Conservation (phyloP, 2,113 vertebrate genomes). For the Parotia lawesii region DNA sequence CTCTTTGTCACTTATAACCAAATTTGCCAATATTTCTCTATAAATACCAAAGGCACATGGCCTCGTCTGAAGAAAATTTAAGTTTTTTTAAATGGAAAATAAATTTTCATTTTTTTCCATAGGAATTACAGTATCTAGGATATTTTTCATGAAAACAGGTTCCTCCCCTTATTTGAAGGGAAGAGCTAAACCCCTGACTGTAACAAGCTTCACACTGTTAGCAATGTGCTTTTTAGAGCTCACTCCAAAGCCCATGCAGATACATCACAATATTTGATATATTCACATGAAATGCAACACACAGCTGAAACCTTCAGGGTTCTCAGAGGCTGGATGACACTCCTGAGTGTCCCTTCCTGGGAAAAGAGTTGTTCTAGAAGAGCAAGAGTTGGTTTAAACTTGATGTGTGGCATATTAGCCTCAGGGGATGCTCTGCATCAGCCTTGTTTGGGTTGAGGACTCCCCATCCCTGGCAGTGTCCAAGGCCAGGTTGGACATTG, state of each 20-base stretch:
- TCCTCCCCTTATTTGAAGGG: not conserved
- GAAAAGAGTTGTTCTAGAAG: not conserved
- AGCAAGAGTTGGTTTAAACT: not conserved
- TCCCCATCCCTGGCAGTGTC: not conserved
- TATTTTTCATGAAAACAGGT: not conserved
- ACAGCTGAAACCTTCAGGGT: not conserved
- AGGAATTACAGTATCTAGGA: not conserved
- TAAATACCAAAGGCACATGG: not conserved
- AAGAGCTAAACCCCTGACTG: not conserved
- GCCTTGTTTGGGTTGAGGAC: not conserved
- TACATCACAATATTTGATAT: not conserved
- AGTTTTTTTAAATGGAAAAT: not conserved
- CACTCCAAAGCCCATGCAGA: not conserved
- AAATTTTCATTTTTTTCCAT: not conserved
- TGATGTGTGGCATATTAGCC: not conserved
- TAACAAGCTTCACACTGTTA: not conserved
- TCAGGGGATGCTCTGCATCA: not conserved
- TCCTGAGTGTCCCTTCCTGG: not conserved
- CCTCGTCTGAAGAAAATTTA: not conserved
- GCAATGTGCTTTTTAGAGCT: not conserved
- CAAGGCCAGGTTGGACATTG: rapidly evolving
- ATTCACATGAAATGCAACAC: not conserved
- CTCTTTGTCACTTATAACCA: not conserved
- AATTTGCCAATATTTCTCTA: not conserved
- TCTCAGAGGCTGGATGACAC: not conserved